A percentile compares a stretch with the other conserved stretches of the same genome.
These are phyloP conservation scores for Idris sp. DNA, from an alignment of 1,140 invertebrate species.

Conservation along the genomic window DNA sequence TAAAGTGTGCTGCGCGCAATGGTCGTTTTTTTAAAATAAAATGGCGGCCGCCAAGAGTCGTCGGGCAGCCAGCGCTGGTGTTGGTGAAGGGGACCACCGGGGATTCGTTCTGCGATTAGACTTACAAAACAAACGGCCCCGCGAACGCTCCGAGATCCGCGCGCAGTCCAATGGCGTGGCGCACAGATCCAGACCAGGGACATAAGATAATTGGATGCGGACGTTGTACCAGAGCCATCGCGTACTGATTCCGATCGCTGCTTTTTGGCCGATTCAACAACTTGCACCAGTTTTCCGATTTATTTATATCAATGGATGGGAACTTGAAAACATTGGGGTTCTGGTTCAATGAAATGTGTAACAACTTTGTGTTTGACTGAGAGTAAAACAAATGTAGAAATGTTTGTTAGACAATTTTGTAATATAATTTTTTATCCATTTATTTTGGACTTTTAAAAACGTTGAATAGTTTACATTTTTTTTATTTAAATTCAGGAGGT, in stretches of 20 bases:
- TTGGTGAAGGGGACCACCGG: constrained; percentile 65
- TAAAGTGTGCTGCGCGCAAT: constrained; percentile 64
- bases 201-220: constrained; percentile 78
- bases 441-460: too few species aligned
- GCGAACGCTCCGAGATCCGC: constrained; percentile 65
- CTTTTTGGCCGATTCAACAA: constrained; percentile 54
- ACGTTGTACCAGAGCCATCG: constrained; percentile 51
- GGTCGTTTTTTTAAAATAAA: constrained; percentile 68
- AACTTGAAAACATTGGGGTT: too few species aligned
- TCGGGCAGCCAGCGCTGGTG: constrained; percentile 48
- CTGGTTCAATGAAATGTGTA: too few species aligned
- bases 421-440: too few species aligned
- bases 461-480: too few species aligned
- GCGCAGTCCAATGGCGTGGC: constrained; percentile 76
- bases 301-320: too few species aligned
- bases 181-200: constrained; percentile 75
- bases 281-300: constrained; percentile 31
- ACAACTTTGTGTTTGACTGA: too few species aligned
- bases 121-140: constrained; percentile 79
- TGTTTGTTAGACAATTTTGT: too few species aligned
- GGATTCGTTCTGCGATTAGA: constrained; percentile 75
- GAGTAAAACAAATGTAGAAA: too few species aligned
- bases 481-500: too few species aligned
- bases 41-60: constrained; percentile 63
- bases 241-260: constrained; percentile 57